phyloP scores from a whole-genome alignment of 2,888 invertebrate genomes.

The Tetramorium bicarinatum region DNA sequence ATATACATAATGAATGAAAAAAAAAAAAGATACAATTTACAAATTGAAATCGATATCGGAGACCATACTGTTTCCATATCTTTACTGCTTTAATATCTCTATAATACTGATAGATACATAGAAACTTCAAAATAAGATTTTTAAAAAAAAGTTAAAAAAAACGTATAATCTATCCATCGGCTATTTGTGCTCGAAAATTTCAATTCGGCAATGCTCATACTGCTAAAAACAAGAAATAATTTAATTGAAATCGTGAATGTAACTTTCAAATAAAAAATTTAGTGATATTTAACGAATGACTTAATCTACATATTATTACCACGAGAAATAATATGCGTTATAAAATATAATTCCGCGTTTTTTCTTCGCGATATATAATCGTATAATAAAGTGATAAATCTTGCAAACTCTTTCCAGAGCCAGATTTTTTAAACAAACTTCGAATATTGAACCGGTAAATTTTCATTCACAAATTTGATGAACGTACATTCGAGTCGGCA shows the following conservation, averaged over 20 bases:
- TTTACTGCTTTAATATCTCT: background rate
- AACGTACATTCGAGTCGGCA: background rate
- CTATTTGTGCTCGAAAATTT: background rate
- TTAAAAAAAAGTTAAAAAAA: background rate
- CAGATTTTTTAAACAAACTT: background rate
- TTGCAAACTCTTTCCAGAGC: constrained; percentile 22
- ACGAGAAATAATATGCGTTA: constrained; percentile 4
- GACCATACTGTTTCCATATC: background rate
- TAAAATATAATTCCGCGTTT: constrained; percentile 18
- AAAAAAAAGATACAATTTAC: background rate
- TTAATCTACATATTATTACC: constrained; percentile 34
- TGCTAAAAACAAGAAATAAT: constrained; percentile 7
- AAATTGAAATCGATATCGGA: background rate
- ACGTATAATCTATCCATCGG: background rate
- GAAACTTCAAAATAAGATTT: background rate
- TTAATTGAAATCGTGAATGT: constrained; percentile 5
- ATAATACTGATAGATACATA: background rate
- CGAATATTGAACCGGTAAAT: background rate
- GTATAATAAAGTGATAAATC: background rate
- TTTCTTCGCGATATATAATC: background rate
- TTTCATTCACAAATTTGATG: background rate
- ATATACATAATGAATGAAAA: background rate
- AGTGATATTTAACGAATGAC: constrained; percentile 27
- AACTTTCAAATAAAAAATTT: constrained; percentile 23
- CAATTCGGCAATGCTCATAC: background rate